Base-by-base conservation (phyloP, 53 echinoderm and acorn worm species). In the Holothuria scabra region DNA sequence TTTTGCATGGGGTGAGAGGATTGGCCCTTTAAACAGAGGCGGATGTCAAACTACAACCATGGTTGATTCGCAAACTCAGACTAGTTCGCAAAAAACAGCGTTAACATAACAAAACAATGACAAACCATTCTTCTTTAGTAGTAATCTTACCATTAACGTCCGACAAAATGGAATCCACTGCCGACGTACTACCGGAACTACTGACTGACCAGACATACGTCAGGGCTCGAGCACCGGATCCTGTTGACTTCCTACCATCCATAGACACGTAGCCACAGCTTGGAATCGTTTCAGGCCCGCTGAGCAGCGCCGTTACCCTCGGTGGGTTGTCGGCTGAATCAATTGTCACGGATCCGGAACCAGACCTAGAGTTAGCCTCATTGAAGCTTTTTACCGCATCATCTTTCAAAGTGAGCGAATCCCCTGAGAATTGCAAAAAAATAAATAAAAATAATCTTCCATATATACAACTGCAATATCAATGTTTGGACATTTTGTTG, bases 171-270 rank as follows among this genome's bases (percentile, higher is more conserved):
- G 61, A 66, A 16, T 82, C 84, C n/a, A 93, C 87, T 12, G 63
- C 23, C 0, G 89, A 52, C 2, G 88, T 86, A 32, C 80, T 86
- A 0, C 89, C 89, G 29, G 56, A 31, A 67, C 95, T 94, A 10
- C 57, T 46, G 32, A 94, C 95, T 0, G 80, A 79, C 95, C 95
- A 94, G 59, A 33, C 20, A 67, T 85, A 94, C 24, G 86, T 87
- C 81, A 94, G 85, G n/a, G 84, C 69, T 11, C 95, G 84, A n/a
- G 91, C 95, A 12, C 95, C 95, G 25, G 93, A 90, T 8, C 95
- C 95, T 1, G 87, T 95, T 0, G 95, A 95, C 31, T 71, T 62
- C 1, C 93, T 88, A 19, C 89, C 95, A 72, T 86, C 86, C 34
- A 95, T 81, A 6, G 66, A 57, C 5, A 95, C 89, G 31, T 93